Evolutionary conservation across 2,888 invertebrate species (phyloP).

Genomic region (Drosophila fungiperda): DNA sequence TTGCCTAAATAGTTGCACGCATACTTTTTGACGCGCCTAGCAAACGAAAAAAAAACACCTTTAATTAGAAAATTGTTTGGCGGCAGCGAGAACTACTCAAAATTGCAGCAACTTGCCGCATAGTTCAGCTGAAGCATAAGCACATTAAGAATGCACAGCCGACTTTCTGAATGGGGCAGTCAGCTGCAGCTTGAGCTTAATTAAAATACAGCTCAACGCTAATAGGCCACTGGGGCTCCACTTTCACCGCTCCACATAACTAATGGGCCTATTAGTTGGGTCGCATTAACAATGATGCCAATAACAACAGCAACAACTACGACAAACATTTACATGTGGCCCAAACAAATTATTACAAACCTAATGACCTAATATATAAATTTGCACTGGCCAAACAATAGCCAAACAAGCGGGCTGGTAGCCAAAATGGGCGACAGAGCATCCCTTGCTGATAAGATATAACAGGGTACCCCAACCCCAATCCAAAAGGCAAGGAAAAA

Average conservation of each 20-base stretch:
- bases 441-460: slow-evolving; percentile 62
- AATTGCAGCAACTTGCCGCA: slow-evolving; percentile 63
- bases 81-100: slow-evolving; percentile 39
- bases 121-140: slow-evolving; percentile 40
- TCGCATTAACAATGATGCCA: slow-evolving; percentile 73
- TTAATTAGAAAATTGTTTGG: slow-evolving; percentile 64
- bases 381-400: slow-evolving; percentile 59
- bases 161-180: slow-evolving; percentile 25
- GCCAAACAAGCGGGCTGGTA: slow-evolving; percentile 14
- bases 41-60: slow-evolving; percentile 18
- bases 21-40: slow-evolving; percentile 45
- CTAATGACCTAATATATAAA: slow-evolving; percentile 80
- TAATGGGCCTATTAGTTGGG: slow-evolving; percentile 64
- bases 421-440: slow-evolving; percentile 1
- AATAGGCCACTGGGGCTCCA: slow-evolving; percentile 66
- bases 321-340: slow-evolving; percentile 62
- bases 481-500: slow-evolving; percentile 24
- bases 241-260: not conserved
- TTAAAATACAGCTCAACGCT: slow-evolving; percentile 56
- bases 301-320: slow-evolving; percentile 54
- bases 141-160: slow-evolving; percentile 72
- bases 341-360: slow-evolving; percentile 78
- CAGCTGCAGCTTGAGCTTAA: slow-evolving; percentile 57
- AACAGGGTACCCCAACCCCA: not conserved
- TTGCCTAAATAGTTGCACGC: slow-evolving; percentile 63